Base-by-base conservation (phyloP, 1,140 invertebrate genomes). In the Aphelenchoides fujianensis region DNA sequence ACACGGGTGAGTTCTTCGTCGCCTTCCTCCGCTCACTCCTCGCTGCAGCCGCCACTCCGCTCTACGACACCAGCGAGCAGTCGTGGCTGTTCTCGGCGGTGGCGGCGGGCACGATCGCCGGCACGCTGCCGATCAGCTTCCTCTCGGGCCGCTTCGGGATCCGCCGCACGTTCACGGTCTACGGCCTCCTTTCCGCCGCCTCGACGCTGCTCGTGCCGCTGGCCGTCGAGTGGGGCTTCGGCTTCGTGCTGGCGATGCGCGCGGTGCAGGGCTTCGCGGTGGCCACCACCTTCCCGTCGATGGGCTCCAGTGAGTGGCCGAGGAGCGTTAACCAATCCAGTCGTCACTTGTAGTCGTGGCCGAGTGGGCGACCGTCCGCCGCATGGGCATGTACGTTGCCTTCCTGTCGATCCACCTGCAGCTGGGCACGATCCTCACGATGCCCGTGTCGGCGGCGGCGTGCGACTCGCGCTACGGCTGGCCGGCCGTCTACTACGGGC, bases 401-500 rank as follows among this genome's bases (percentile, higher is more conserved):
- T 67, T n/a, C 16, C 19, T 69, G 16, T 69, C 68, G 3, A 34
- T 27, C 3, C 31, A 27, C 16, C 27, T 69, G 30, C 63, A 71
- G n/a, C 66, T 70, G 12, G n/a, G 16, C 32, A 16, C 16, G 16
- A 70, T 70, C 27, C 70, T 71, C 9, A 71, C 67, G 2, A 70
- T 70, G 69, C 69, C 69, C 2, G 66, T 70, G 31, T 34, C 69
- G 2, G 69, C 19, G 19, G 70, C 66, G 36, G 19, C 70, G 2
- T 70, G 69, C 28, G 66, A 70, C n/a, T 23, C 23, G 23, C 19
- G 12, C n/a, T 69, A 16, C 27, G 69, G 69, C 7, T 70, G 69
- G 69, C 16, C 16, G n/a, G 28, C 9, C 16, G 64, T 32, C 3
- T 70, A 70, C 32, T 70, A 70, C 36, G 23, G 66, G 19, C 69